Base-by-base conservation (phyloP, 2,113 vertebrate genomes). In the Xiphias gladius region DNA sequence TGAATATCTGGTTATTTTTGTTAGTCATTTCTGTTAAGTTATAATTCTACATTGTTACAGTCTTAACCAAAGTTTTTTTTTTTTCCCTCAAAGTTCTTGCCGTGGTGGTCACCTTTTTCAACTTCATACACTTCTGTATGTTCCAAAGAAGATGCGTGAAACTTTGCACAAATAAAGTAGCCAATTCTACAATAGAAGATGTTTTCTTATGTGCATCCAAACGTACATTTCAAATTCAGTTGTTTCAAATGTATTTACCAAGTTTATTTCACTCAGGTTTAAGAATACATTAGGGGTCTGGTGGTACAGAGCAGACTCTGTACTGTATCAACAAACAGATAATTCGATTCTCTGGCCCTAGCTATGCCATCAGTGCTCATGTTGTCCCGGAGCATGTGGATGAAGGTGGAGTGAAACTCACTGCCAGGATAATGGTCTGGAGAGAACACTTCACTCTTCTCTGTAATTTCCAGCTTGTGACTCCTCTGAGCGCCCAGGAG, bases 341-440 rank as follows among this genome's bases (percentile, higher is more conserved):
- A 89, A 70, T 71, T 79, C 39, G 95, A 73, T 2, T 12, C 11
- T 55, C 70, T 80, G 0, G 93, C 86, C 54, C 12, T 90, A 0
- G 69, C 87, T 19, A 92, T 66, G 3, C 94, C 96, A 3, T 68
- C 89, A 0, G 24, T 7, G 30, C 96, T 97, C 83, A 94, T 92
- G 62, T 54, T 52, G 14, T 97, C 97, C 84, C 94, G 95, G 2
- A 98, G 86, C 96, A 96, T 94, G 91, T 98, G 98, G 84, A 96
- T 94, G 9, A 99, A 91, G 0, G 97, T 98, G 63, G 96, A 97
- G 88, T 99, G 98, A 72, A 98, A 96, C 86, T 98, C 96, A 0
- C 93, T 96, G 39, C 83, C 86, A 0, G 96, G 95, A 11, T 90
- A 70, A 10, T 96, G 86, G 2, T 96, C 94, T 3, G 94, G 67